These are phyloP conservation scores for Boloria selene DNA, from an alignment of 2,888 invertebrate species.

Conservation along the genomic window DNA sequence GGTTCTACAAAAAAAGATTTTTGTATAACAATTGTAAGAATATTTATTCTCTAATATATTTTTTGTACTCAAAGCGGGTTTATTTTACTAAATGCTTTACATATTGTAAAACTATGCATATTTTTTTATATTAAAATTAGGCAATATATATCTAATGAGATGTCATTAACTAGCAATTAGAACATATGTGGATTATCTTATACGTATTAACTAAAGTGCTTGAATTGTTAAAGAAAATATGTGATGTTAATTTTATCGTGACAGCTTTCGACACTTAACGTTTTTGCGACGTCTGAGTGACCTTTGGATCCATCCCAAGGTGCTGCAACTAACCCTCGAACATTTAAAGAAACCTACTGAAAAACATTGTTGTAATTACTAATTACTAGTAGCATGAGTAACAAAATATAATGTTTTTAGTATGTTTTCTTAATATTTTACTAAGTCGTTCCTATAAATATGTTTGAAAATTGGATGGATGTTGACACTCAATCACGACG, in stretches of 20 bases:
- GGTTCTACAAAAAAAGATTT: too few relatives aligned
- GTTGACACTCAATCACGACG: too few relatives aligned
- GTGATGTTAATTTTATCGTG: conserved; percentile 28
- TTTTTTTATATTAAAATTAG: too few relatives aligned
- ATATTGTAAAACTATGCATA: too few relatives aligned
- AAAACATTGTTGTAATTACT: neutral
- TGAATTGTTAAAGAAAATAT: conserved; percentile 11
- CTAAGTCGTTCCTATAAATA: too few relatives aligned
- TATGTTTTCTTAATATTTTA: too few relatives aligned
- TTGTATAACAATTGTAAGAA: too few relatives aligned
- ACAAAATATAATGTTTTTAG: neutral
- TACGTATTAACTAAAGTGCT: conserved; percentile 5
- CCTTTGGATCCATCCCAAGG: conserved; percentile 43
- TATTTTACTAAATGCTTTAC: too few relatives aligned
- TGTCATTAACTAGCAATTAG: neutral
- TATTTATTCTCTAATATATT: too few relatives aligned
- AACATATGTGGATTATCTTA: conserved; percentile 1
- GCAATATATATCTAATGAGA: neutral
- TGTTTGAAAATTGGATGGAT: too few relatives aligned
- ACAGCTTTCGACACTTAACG: conserved; percentile 28
- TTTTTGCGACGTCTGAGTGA: conserved; percentile 31
- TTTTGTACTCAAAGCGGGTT: too few relatives aligned
- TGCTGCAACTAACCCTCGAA: conserved; percentile 24
- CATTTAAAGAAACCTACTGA: conserved; percentile 19
- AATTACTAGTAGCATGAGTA: neutral